These are phyloP conservation scores for Monomorium pharaonis DNA, from an alignment of 1,140 invertebrate genomes.

Conservation along the genomic window DNA sequence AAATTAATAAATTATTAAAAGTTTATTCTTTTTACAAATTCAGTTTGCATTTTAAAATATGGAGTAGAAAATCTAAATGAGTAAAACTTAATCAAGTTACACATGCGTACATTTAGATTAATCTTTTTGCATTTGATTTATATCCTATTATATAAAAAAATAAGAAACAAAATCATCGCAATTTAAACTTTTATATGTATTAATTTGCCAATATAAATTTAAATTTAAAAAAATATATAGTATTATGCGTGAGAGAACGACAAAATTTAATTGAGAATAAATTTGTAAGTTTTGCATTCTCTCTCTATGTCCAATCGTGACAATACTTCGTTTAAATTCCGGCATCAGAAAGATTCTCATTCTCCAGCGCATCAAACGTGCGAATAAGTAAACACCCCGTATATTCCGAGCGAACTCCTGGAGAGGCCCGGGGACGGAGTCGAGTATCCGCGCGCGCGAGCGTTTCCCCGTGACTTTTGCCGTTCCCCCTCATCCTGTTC, in stretches of 20 bases:
- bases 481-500: constrained; percentile 57
- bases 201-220: neutral
- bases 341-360: neutral
- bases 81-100: too few relatives aligned
- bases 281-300: neutral
- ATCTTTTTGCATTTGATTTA: neutral
- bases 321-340: constrained; percentile 6
- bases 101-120: neutral
- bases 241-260: too few relatives aligned
- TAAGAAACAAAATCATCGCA: neutral
- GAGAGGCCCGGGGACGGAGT: constrained; percentile 7
- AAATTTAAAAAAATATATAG: neutral
- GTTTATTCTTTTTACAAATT: neutral
- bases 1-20: neutral
- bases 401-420: constrained; percentile 6
- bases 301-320: neutral
- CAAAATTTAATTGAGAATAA: neutral
- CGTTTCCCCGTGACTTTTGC: constrained; percentile 76
- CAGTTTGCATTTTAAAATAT: neutral
- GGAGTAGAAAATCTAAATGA: neutral
- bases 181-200: neutral
- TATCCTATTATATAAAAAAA: neutral
- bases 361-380: neutral
- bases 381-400: constrained; percentile 45
- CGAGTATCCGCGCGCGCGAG: constrained; percentile 35